Conservation (phyloP, 1,140 invertebrate genomes). For the Venustaconcha ellipsiformis region DNA sequence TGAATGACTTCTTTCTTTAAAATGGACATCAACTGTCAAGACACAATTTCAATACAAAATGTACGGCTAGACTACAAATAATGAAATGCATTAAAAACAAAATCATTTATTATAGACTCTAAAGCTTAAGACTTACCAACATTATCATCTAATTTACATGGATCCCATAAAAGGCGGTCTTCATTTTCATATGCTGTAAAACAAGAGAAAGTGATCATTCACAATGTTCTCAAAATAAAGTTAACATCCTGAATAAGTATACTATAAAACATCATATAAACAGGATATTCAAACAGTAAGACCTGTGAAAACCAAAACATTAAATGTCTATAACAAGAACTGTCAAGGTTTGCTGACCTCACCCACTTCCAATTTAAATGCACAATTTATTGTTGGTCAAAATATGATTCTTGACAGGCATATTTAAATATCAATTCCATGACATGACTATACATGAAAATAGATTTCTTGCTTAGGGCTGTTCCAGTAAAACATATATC, state of each 20-base stretch:
- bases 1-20: no score
- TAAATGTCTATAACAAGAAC: background rate
- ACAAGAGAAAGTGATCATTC: background rate
- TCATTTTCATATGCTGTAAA: constrained; percentile 91
- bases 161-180: constrained; percentile 95
- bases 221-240: background rate
- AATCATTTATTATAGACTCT: background rate
- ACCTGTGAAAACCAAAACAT: background rate
- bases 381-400: background rate
- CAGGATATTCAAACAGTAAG: no score
- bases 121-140: constrained; percentile 68
- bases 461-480: no score
- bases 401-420: no score
- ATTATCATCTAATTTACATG: constrained; percentile 79
- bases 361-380: background rate
- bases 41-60: no score
- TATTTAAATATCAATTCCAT: no score
- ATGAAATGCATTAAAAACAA: background rate
- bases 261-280: no score
- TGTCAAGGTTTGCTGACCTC: background rate
- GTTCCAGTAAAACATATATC: no score
- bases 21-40: no score
- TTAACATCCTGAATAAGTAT: no score
- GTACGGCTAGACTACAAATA: background rate
- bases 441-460: no score